Evolutionary conservation across 2,888 invertebrate species (phyloP), one percentile per base, ranked within the genome.

Genomic region (Drosophila maculinotata): DNA sequence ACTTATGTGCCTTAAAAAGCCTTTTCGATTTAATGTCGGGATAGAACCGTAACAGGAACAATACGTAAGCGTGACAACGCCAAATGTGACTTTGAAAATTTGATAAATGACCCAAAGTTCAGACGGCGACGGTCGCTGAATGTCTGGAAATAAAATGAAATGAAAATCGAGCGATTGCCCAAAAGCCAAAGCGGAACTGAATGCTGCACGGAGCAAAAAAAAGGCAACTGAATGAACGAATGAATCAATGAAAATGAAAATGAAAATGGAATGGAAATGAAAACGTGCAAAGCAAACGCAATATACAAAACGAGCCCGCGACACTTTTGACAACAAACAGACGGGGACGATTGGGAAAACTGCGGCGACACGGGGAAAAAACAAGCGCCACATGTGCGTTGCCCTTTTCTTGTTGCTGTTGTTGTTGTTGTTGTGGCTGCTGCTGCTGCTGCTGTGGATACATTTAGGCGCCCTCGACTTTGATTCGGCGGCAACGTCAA

Each of bases 31-130:
- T 57, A 36, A 23, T 38, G 49, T 53, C 31, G 17, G 41, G 8
- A 36, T 36, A 33, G 48, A 52, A 25, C 15, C 54, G 35, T 17
- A 38, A 39, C 36, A 56, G 65, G 56, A 72, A 76, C 68, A 76
- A 77, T 68, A 62, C 76, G 60, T 44, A 73, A 77, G 87, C 85
- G 87, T 88, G 87, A 87, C 88, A 88, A 79, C 68, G 83, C 83
- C 87, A 87, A 89, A 89, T 89, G 89, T 84, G 89, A 89, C 88
- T 88, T 88, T 86, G 87, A 88, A 89, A 89, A 86, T 88, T 89
- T 89, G 88, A 88, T 88, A 88, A 88, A 88, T 88, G 87, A 88
- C 83, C 87, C 72, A 79, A 80, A 85, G 73, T 77, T 74, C 52
- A 64, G 74, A 56, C 58, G 63, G 30, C 65, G 54, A 38, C 42